Conservation (phyloP, 2,113 vertebrate species). For the Percina caprodes region DNA sequence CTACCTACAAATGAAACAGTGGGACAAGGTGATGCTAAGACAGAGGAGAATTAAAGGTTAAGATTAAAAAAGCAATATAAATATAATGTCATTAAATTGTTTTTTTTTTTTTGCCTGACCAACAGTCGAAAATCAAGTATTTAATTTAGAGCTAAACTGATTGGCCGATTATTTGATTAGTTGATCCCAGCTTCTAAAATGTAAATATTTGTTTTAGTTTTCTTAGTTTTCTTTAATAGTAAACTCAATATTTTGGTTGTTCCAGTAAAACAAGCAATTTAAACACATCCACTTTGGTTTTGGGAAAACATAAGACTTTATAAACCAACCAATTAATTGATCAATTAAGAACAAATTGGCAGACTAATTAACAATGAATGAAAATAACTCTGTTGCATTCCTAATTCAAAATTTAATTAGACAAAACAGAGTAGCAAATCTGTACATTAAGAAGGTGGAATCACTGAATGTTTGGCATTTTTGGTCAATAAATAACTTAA, state of each 20-base stretch:
- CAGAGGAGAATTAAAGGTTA: neutral
- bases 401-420: neutral
- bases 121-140: neutral
- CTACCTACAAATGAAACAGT: conserved; percentile 51
- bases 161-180: neutral
- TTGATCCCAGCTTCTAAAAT: too few species aligned
- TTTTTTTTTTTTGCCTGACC: neutral
- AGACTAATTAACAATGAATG: neutral
- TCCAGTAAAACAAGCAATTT: too few species aligned
- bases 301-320: neutral
- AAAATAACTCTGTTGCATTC: neutral
- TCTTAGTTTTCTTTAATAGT: neutral
- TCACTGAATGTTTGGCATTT: neutral
- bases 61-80: conserved; percentile 19
- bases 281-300: neutral
- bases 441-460: neutral
- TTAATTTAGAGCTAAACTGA: neutral
- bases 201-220: neutral
- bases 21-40: conserved; percentile 12
- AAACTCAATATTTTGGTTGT: neutral
- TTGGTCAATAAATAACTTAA: conserved; percentile 4
- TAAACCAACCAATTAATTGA: neutral
- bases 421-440: neutral
- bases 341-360: neutral
- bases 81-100: neutral